These are phyloP conservation scores for Mormyrops boulengeri DNA, from an alignment of 2,797 vertebrate genomes.

Conservation along the genomic window DNA sequence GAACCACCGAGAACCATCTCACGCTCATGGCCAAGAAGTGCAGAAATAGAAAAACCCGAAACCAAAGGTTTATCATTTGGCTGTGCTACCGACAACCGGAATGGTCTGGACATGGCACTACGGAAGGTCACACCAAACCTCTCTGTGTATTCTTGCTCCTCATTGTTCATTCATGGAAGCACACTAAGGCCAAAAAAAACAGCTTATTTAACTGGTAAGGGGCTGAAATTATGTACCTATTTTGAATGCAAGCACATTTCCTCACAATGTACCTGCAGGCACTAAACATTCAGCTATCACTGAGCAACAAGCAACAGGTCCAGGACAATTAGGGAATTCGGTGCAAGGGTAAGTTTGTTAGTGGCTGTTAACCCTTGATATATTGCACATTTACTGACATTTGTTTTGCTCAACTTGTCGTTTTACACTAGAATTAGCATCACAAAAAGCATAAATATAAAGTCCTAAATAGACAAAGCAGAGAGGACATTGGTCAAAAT, in stretches of 20 bases:
- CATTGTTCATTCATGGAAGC: not conserved
- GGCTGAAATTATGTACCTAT: not conserved
- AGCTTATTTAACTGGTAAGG: not conserved
- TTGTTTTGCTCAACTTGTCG: not conserved
- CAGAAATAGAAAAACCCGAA: not conserved
- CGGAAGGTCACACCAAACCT: not conserved
- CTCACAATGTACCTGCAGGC: not conserved
- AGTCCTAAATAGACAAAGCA: not conserved
- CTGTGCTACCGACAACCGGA: not conserved
- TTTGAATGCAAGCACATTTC: not conserved
- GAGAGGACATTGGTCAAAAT: not conserved
- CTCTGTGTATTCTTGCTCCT: not conserved
- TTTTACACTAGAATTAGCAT: not conserved
- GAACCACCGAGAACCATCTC: not conserved
- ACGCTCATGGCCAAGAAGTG: not conserved
- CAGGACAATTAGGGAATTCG: not conserved
- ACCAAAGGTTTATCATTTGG: not conserved
- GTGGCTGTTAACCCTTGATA: not conserved
- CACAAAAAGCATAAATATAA: not conserved
- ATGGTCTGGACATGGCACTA: not conserved
- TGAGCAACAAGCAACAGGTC: not conserved
- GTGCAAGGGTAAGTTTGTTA: not conserved
- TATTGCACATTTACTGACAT: not conserved
- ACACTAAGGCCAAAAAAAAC: not conserved
- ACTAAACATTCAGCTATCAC: not conserved